Base-by-base conservation (phyloP, 2,113 vertebrate genomes). In the Ophthalmolycus amberensis region DNA sequence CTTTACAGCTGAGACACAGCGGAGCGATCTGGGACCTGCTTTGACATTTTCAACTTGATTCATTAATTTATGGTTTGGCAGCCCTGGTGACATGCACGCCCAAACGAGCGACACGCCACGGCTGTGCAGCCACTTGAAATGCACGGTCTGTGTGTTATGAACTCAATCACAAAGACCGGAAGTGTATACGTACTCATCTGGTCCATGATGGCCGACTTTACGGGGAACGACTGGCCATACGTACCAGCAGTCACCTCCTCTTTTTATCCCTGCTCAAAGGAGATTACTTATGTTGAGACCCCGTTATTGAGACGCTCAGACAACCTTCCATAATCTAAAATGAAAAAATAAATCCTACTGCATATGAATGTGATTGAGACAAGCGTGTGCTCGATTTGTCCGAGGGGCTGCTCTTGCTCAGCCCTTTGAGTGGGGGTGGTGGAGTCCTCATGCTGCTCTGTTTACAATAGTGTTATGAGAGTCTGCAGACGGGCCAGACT, bases 11-110 rank as follows among this genome's bases (percentile, higher is more conserved):
- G 80, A 89, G 89, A 84, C 84, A 80, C 85, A 65, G 84, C 84
- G 74, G 78, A 87, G 85, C 38, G 71, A 88, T 90, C 73, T 89
- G 88, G 88, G 91, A 91, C 85, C 84, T 81, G 88, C 82, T 85
- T 79, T 93, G 92, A 93, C 93, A 93, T 93, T 94, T 93, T 91
- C 91, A 92, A 90, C 89, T 84, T 92, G 85, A 92, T 90, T 91
- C 87, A 94, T 94, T 91, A 89, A 92, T 89, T 92, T 88, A 79
- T 79, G 82, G 71, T 79, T 34, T 90, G 91, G 89, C 89, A 90
- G 79, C 56, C 56, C 69, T 34, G 71, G 81, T 88, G 88, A 88
- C 84, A 89, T 18, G 68, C 82, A 59, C 86, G 67, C 83, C 80
- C 70, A 88, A 90, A 86, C 11, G 10, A 86, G 85, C 82, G 42